Evolutionary conservation across 2,797 vertebrate species (phyloP), one percentile per base, ranked within the genome.

Genomic region (Urophycis tenuis): DNA sequence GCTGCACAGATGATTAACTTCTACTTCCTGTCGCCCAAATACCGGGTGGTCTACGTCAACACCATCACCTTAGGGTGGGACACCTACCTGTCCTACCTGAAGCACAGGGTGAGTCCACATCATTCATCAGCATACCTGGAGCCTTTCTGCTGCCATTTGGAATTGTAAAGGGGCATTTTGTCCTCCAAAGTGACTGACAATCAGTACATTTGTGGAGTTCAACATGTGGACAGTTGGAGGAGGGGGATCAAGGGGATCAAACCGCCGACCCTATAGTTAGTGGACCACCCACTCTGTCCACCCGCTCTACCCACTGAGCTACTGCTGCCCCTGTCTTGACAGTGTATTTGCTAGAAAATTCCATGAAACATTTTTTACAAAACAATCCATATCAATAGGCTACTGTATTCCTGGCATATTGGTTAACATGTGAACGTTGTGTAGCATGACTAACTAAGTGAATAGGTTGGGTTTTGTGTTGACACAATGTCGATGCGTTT

Each of bases 51-150:
- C n/a, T 98, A 98, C 12, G 91, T 99, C 82, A 98, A 97, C 19
- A 91, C 94, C 1, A 31, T 98, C 73, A 98, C 96, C 0, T 85
- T 99, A 60, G 96, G 96, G 67, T 99, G 97, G 97, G 96, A 99
- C 88, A 94, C 93, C 0, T 99, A 97, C 88, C 94, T 99, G 29
- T 97, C 96, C 74, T 97, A 98, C 87, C 93, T 99, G 74, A 99
- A 97, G 84, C 93, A 97, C 90, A 91, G 94, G 86, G 96, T 98
- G 83, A 93, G 95, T 88, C n/a, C 25, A 29, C n/a, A 29, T 29
- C 0, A 11, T 29, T 29, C 53, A 29, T 29, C 60, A 29, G 7
- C 69, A 22, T 22, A 31, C 67, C 67, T 60, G 53, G n/a, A 60
- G 53, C 53, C 53, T 60, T 60, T n/a, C n/a, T 25, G 8, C 45